Conservation (phyloP, 2,797 vertebrate genomes). For the Valencia hispanica region DNA sequence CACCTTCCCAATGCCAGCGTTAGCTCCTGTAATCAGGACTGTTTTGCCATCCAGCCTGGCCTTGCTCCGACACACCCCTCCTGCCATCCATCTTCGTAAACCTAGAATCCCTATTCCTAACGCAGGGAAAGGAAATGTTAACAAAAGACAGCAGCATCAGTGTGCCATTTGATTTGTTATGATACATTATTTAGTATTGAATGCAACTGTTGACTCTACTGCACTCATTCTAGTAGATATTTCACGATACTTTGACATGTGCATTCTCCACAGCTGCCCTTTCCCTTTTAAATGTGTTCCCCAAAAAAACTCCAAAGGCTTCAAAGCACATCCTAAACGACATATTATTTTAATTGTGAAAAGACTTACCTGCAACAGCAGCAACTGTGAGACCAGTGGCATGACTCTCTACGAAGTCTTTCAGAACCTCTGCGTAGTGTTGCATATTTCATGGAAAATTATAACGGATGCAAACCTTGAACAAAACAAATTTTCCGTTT, state of each 20-base stretch:
- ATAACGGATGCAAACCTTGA: background rate
- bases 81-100: slow-evolving; percentile 75
- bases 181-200: background rate
- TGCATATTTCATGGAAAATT: slow-evolving; percentile 48
- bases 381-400: slow-evolving; percentile 39
- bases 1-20: slow-evolving; percentile 82
- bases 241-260: background rate
- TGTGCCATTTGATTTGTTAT: no score
- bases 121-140: background rate
- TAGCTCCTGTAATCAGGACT: slow-evolving; percentile 80
- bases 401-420: slow-evolving; percentile 57
- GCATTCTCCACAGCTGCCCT: background rate
- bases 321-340: background rate
- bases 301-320: background rate
- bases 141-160: background rate
- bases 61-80: slow-evolving; percentile 73
- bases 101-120: slow-evolving; percentile 67
- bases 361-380: slow-evolving; percentile 65
- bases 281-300: background rate
- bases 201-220: background rate
- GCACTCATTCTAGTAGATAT: background rate
- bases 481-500: no score
- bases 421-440: slow-evolving; percentile 45
- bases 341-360: rapidly evolving
- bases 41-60: slow-evolving; percentile 78